Base-by-base conservation (phyloP, 2,888 invertebrate species). In the Terebella lapidaria region DNA sequence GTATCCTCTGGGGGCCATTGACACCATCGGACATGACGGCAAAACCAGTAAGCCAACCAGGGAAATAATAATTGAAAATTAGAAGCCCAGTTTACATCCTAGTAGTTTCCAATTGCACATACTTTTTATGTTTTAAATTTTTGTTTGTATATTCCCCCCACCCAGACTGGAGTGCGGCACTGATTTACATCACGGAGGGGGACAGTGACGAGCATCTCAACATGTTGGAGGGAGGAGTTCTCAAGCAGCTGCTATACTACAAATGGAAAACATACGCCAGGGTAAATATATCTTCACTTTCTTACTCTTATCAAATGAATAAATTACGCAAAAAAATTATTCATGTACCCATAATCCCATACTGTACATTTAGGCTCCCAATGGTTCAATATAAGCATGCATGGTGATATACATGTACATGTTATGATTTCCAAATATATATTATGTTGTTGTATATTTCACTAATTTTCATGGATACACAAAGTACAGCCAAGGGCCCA, bases 181-280 rank as follows among this genome's bases (percentile, higher is more conserved):
- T 99, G 58, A 95, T 96, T 82, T 95, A 96, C 67, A 96, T 99
- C 73, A 84, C 97, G 64, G 95, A 96, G 77, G 97, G 97, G 58
- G 94, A 92, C 10, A 96, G 95, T 76, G 92, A 94, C 74, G 96
- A 94, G 74, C 99, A 99, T 85, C 85, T 99, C 77, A 94, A 97
- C 79, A 99, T 99, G 96, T 84, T 99, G 73, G 95, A 95, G 76
- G 95, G 96, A 54, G 97, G 97, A 29, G 97, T 99, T 59, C 96
- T 99, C 74, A 94, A 96, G 78, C 87, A 94, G 73, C 83, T 99
- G 54, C 85, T 99, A 22, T 96, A 96, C 81, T 97, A 99, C 81
- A 99, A 99, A 81, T 99, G 99, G 99, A 96, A 97, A 82, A 94
- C 95, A 0, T 99, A 94, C 84, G 99, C 95, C 27, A 87, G 91